phyloP scores from a whole-genome alignment of 2,797 vertebrate species.

The Pipistrellus pygmaeus region DNA sequence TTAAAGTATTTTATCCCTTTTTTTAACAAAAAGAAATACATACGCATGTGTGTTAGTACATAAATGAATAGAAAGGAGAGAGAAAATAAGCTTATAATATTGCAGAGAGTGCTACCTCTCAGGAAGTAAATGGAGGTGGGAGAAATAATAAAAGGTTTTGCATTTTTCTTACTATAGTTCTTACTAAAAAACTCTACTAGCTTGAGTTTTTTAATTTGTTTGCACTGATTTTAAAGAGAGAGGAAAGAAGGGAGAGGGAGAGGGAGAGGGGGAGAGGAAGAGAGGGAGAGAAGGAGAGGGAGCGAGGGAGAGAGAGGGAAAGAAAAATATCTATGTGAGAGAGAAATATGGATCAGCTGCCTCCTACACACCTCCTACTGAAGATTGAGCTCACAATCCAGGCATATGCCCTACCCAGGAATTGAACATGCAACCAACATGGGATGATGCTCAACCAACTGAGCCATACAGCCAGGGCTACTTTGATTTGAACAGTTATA shows the following conservation, averaged over 20 bases:
- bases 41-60: neutral
- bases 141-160: neutral
- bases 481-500: constrained; percentile 38
- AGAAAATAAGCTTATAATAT: neutral
- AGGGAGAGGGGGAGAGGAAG: too few relatives aligned
- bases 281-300: neutral
- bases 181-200: too few relatives aligned
- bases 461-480: neutral
- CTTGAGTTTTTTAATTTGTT: neutral
- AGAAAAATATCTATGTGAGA: neutral
- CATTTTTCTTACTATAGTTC: neutral
- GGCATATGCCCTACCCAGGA: neutral
- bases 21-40: neutral
- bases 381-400: neutral
- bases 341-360: neutral
- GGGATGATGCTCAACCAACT: neutral
- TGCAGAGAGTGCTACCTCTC: neutral
- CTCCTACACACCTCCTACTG: neutral
- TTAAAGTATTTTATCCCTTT: neutral
- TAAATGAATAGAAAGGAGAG: neutral
- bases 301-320: too few relatives aligned
- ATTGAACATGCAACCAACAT: neutral
- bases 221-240: neutral
- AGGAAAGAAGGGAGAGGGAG: too few relatives aligned
- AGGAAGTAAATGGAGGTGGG: neutral